These are phyloP conservation scores for Rhopalosiphum padi DNA, from an alignment of 1,140 invertebrate genomes.

Conservation along the genomic window DNA sequence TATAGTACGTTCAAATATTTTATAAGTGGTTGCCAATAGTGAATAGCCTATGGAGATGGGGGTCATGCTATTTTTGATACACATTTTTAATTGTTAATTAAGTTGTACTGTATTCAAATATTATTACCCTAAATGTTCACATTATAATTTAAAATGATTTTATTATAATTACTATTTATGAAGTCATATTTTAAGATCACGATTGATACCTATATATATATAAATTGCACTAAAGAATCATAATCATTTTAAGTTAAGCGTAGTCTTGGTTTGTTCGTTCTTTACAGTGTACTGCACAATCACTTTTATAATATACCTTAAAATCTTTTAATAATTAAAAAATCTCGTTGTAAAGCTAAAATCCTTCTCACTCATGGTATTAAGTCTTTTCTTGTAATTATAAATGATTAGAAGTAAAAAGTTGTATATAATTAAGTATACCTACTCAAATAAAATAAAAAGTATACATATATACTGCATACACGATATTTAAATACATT, in stretches of 20 bases:
- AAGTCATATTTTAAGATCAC: background rate
- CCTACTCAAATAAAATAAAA: background rate
- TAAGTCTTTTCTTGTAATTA: background rate
- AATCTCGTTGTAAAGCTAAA: background rate
- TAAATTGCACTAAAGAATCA: background rate
- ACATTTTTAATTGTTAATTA: background rate
- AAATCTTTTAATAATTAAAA: background rate
- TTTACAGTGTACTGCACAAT: too few species aligned
- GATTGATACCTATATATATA: background rate
- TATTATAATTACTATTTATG: background rate
- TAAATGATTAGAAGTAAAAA: background rate
- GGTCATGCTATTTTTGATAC: background rate
- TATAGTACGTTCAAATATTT: background rate
- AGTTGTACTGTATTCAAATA: background rate
- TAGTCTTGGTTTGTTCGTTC: too few species aligned
- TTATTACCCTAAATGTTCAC: background rate
- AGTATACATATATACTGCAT: background rate
- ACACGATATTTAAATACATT: background rate
- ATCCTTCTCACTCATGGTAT: background rate
- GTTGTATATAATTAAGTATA: background rate
- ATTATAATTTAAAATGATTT: background rate
- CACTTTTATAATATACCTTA: background rate
- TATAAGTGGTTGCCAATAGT: background rate
- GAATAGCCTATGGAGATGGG: background rate
- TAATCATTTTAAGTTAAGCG: background rate